Base-by-base conservation (phyloP, 1,140 invertebrate genomes). In the Drosophila kohkoa region DNA sequence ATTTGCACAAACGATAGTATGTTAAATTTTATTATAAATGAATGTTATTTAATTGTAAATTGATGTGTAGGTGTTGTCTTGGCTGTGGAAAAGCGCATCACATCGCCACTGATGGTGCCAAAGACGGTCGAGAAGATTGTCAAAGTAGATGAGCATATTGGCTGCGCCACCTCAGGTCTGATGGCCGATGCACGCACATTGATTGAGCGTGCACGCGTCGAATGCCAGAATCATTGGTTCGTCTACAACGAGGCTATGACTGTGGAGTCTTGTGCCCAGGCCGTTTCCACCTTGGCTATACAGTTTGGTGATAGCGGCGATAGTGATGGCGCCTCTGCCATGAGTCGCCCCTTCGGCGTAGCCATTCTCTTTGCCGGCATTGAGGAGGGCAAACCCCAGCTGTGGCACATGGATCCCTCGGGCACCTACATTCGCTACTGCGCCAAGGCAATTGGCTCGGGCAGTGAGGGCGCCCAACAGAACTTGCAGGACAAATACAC, bases 391-490 rank as follows among this genome's bases (percentile, higher is more conserved):
- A 96, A 96, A 1, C 96, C 97, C 5, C 97, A 98, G 77, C 88
- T 98, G 0, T 99, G 96, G 93, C 99, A 99, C 92, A 98, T 99
- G 97, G 99, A 99, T 94, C 99, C 99, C 6, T 99, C 98, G 25
- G 96, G 96, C 30, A 99, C 99, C 4, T 99, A 98, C 94, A 97
- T 99, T 51, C 96, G 99, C 89, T 99, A 98, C 93, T 96, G 98
- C 93, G 99, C 99, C 13, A 99, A 99, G 94, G 99, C 99, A 3
- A 99, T 99, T 91, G 99, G 99, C 1, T 99, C 99, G 1, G 99
- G 99, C 51, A 99, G 98, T 82, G 99, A 99, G 94, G 99, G 99
- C 5, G 99, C 99, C 64, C 99, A 99, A 92, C 99, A 99, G 92
- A 98, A 97, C 78, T 94, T 96, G 15, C 94, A 99, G 96, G 95